Evolutionary conservation across 2,888 invertebrate species (phyloP).

Genomic region (Aphodius sticticus): DNA sequence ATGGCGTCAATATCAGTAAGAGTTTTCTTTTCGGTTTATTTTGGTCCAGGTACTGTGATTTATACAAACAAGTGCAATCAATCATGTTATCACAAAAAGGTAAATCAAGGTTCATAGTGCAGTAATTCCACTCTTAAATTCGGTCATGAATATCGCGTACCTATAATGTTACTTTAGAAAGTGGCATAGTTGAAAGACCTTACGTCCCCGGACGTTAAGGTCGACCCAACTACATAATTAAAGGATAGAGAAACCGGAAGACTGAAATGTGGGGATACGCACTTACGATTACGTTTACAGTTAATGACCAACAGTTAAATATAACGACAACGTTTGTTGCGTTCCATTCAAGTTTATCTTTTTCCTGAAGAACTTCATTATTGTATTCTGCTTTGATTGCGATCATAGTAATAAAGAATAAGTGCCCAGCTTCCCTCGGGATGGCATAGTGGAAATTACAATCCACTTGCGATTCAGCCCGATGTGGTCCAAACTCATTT

Average conservation of each 20-base stretch:
- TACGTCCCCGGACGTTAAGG: neutral
- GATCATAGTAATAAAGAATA: neutral
- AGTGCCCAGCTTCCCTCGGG: neutral
- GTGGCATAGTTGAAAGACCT: too few species aligned
- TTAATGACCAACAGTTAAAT: neutral
- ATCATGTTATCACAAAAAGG: too few species aligned
- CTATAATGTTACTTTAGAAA: too few species aligned
- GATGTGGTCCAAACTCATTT: constrained; percentile 4
- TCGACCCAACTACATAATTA: neutral
- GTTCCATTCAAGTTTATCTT: neutral
- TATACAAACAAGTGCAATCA: too few species aligned
- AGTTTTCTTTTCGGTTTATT: too few species aligned
- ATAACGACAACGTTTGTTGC: neutral
- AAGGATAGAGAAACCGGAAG: neutral
- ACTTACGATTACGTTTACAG: neutral
- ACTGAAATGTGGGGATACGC: neutral
- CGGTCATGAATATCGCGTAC: too few species aligned
- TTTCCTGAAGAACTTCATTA: neutral
- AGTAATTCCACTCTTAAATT: too few species aligned
- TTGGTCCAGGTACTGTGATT: too few species aligned
- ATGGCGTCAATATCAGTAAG: too few species aligned
- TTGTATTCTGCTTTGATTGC: neutral
- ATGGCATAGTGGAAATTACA: neutral
- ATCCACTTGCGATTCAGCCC: neutral
- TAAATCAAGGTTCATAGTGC: too few species aligned